phyloP scores from a whole-genome alignment of 2,113 vertebrate species.

The Rhineura floridana region DNA sequence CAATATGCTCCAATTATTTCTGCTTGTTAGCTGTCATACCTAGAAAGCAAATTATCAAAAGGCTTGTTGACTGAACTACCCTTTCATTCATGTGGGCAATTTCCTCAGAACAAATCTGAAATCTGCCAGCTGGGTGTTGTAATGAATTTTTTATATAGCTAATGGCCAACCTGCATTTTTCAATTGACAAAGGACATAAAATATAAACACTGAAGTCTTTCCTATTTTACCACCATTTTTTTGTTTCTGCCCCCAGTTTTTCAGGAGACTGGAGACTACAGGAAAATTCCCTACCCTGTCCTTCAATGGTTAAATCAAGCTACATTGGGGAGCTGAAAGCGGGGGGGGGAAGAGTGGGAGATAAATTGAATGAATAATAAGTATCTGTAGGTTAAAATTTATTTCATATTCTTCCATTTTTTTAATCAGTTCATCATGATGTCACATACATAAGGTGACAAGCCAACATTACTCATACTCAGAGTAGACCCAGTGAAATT shows the following conservation, averaged over 20 bases:
- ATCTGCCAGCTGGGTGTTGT: not conserved
- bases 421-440: conserved; percentile 3
- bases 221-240: not conserved
- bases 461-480: too few species aligned
- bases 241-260: not conserved
- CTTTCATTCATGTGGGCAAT: not conserved
- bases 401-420: conserved; percentile 14
- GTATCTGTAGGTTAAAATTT: conserved; percentile 13
- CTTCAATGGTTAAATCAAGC: conserved; percentile 4
- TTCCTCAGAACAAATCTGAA: not conserved
- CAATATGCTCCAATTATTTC: conserved; percentile 7
- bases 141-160: conserved; percentile 3
- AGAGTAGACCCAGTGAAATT: too few species aligned
- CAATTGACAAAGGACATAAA: not conserved
- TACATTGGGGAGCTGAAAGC: conserved; percentile 12
- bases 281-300: conserved; percentile 30
- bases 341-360: conserved; percentile 13
- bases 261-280: not conserved
- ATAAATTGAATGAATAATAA: conserved; percentile 23
- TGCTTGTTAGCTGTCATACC: conserved; percentile 21
- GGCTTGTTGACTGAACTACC: not conserved
- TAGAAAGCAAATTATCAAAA: conserved; percentile 6
- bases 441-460: not conserved
- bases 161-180: not conserved
- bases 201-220: not conserved